These are phyloP conservation scores for Chlorops oryzae DNA, from an alignment of 1,140 invertebrate species.

Conservation along the genomic window DNA sequence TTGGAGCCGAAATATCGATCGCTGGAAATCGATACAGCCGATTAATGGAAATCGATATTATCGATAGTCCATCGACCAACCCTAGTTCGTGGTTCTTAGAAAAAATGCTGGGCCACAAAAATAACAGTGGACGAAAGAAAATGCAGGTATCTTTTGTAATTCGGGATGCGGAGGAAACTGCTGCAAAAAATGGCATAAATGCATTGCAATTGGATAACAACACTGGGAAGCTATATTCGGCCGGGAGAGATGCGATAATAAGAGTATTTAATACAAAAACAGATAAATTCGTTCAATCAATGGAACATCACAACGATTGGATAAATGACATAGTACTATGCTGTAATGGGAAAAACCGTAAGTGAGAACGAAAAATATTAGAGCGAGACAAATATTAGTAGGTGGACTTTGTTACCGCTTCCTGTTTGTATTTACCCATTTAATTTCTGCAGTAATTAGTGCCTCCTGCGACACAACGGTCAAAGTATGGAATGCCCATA, in stretches of 20 bases:
- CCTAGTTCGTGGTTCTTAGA: no score
- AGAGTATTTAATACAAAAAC: slow-evolving; percentile 86
- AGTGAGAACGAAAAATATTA: slow-evolving; percentile 26
- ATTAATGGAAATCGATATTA: no score
- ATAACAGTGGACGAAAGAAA: no score
- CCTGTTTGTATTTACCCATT: slow-evolving; percentile 10
- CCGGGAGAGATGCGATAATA: slow-evolving; percentile 92
- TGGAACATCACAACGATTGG: slow-evolving; percentile 99
- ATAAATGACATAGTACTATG: slow-evolving; percentile 98
- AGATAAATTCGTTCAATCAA: slow-evolving; percentile 88
- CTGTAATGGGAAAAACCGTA: slow-evolving; percentile 90
- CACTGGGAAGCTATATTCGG: slow-evolving; percentile 87
- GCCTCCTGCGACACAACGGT: slow-evolving; percentile 99
- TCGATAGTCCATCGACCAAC: no score
- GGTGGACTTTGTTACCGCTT: neutral
- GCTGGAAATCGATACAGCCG: no score
- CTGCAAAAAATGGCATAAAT: slow-evolving; percentile 93
- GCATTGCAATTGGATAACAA: slow-evolving; percentile 87
- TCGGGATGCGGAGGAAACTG: slow-evolving; percentile 88
- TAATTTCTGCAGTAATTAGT: slow-evolving; percentile 84
- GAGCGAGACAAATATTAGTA: neutral
- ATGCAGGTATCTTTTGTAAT: slow-evolving; percentile 98
- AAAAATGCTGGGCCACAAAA: no score
- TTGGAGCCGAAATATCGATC: no score
- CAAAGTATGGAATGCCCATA: slow-evolving; percentile 99